These are phyloP conservation scores for Exephanes ischioxanthus DNA, from an alignment of 2,888 invertebrate species.

Conservation along the genomic window DNA sequence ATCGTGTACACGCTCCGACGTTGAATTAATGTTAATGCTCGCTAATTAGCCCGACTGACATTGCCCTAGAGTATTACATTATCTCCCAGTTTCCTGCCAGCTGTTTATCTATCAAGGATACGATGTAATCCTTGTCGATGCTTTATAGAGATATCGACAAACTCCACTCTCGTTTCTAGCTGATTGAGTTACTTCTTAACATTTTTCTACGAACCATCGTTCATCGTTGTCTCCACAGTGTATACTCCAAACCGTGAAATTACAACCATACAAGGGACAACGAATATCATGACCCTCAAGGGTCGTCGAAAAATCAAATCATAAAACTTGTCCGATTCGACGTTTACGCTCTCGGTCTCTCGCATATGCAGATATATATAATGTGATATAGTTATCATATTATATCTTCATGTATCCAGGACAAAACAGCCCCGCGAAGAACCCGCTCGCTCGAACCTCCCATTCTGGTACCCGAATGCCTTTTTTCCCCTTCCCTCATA, in stretches of 20 bases:
- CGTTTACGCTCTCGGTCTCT: slow-evolving; percentile 66
- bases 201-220: not conserved
- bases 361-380: not conserved
- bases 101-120: slow-evolving; percentile 25
- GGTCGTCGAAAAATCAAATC: slow-evolving; percentile 78
- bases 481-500: slow-evolving; percentile 38
- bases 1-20: slow-evolving; percentile 13
- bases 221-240: not conserved
- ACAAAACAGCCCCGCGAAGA: slow-evolving; percentile 60
- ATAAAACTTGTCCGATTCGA: slow-evolving; percentile 74
- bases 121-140: not conserved
- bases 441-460: slow-evolving; percentile 28
- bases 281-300: slow-evolving; percentile 75
- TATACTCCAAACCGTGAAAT: slow-evolving; percentile 21
- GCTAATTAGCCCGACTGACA: slow-evolving; percentile 60
- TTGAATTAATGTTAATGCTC: slow-evolving; percentile 54
- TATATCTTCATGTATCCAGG: slow-evolving; percentile 28
- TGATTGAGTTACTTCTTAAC: not conserved
- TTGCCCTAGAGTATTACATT: slow-evolving; percentile 26
- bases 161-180: not conserved
- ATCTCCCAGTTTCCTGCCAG: slow-evolving; percentile 5
- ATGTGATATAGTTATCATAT: not conserved
- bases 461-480: slow-evolving; percentile 40
- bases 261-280: slow-evolving; percentile 51
- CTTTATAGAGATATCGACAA: not conserved